A percentile compares a stretch with the other conserved stretches of the same genome.
Evolutionary conservation across 2,797 vertebrate genomes (phyloP).

Genomic region (Phoebastria nigripes): DNA sequence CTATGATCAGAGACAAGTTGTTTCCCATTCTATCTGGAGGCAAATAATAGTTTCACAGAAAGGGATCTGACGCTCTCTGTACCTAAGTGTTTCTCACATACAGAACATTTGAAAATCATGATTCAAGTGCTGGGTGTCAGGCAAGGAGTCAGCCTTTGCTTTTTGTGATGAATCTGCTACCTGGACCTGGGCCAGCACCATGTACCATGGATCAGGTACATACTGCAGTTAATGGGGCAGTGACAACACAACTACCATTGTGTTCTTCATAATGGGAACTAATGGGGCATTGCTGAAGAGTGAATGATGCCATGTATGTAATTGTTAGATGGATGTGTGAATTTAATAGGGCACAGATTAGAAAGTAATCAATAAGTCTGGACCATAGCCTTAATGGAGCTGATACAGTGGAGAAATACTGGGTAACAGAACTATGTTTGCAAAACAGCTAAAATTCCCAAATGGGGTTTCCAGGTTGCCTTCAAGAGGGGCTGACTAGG

Average conservation of each 20-base stretch:
- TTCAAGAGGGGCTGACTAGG: background rate
- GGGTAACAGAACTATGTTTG: background rate
- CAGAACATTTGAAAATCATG: slow-evolving; percentile 5
- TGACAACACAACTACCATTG: slow-evolving; percentile 1
- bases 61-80: slow-evolving; percentile 47
- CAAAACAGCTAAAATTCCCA: background rate
- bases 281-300: slow-evolving; percentile 31
- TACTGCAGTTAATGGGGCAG: slow-evolving; percentile 44
- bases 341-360: slow-evolving; percentile 41
- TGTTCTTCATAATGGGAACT: slow-evolving; percentile 20
- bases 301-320: background rate
- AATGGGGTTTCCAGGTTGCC: background rate
- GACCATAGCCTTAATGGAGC: background rate
- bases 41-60: slow-evolving; percentile 67
- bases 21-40: slow-evolving; percentile 66
- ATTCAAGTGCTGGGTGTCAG: background rate
- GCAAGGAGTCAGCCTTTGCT: background rate
- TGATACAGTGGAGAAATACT: background rate
- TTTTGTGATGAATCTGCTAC: background rate
- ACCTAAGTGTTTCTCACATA: slow-evolving; percentile 37
- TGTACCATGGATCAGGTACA: slow-evolving; percentile 7
- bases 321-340: background rate
- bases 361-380: slow-evolving; percentile 39
- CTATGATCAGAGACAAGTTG: slow-evolving; percentile 66
- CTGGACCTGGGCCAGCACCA: background rate